Evolutionary conservation across 2,888 invertebrate species (phyloP).

Genomic region (Eupithecia inturbata): DNA sequence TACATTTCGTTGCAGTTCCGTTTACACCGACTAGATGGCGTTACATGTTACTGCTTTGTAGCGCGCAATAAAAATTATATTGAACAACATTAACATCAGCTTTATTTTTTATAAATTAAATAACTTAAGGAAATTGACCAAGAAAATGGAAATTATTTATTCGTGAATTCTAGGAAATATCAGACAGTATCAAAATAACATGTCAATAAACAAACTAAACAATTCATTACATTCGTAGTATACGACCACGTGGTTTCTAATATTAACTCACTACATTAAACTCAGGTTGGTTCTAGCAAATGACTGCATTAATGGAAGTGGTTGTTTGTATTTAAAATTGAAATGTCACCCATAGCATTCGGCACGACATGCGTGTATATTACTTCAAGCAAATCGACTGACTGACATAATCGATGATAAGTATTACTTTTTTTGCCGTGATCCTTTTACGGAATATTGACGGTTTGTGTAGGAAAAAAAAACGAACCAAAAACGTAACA

Average conservation of each 20-base stretch:
- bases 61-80: not conserved
- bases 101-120: not conserved
- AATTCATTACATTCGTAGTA: constrained; percentile 34
- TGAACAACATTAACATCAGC: not conserved
- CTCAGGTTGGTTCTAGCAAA: not conserved
- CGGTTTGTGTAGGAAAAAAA: constrained; percentile 20
- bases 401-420: constrained; percentile 31
- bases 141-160: not conserved
- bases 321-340: not conserved
- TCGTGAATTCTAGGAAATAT: not conserved
- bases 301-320: not conserved
- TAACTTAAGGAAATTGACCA: not conserved
- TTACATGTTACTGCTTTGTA: not conserved
- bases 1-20: constrained; percentile 20
- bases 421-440: constrained; percentile 10
- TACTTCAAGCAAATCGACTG: constrained; percentile 30
- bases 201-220: constrained; percentile 28
- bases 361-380: constrained; percentile 30
- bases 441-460: constrained; percentile 19
- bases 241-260: constrained; percentile 37
- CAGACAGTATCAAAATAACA: not conserved
- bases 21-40: constrained; percentile 58
- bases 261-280: not conserved
- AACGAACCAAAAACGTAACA: constrained; percentile 15
- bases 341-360: not conserved